phyloP scores from a whole-genome alignment of 2,113 vertebrate genomes.

The Nothoprocta pentlandii region DNA sequence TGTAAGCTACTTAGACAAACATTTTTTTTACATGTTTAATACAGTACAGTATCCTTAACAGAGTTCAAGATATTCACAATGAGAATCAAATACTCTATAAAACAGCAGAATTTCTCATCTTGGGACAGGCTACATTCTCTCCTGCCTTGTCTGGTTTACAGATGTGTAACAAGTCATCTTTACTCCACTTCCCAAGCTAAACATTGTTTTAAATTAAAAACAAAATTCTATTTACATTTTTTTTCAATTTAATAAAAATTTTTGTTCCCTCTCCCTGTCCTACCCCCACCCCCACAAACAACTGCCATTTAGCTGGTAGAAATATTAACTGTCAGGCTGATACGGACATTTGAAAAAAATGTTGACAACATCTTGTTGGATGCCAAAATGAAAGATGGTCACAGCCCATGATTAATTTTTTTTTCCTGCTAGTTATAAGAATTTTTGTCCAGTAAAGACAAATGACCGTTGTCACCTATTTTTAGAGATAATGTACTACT shows the following conservation, averaged over 20 bases:
- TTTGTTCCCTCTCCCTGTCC: background rate
- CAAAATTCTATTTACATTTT: constrained; percentile 70
- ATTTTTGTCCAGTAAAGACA: background rate
- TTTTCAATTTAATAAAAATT: constrained; percentile 44
- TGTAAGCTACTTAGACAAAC: constrained; percentile 78
- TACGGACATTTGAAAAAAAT: background rate
- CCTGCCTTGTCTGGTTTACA: constrained; percentile 49
- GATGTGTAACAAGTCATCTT: constrained; percentile 52
- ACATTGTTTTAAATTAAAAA: constrained; percentile 50
- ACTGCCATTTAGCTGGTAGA: constrained; percentile 7
- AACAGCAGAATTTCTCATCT: constrained; percentile 68
- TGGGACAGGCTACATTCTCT: constrained; percentile 7
- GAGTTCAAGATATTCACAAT: constrained; percentile 79
- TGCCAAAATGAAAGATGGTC: constrained; percentile 32
- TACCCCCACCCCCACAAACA: background rate
- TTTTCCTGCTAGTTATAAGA: background rate
- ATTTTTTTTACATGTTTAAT: constrained; percentile 80
- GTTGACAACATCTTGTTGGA: background rate
- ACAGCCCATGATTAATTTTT: constrained; percentile 2
- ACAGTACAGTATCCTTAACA: constrained; percentile 79
- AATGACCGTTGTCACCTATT: background rate
- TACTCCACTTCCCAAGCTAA: constrained; percentile 66
- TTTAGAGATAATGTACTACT: background rate
- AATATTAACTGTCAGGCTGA: background rate
- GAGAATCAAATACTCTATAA: constrained; percentile 72